Evolutionary conservation across 2,113 vertebrate species (phyloP).

Genomic region (Marcusenius ussheri): DNA sequence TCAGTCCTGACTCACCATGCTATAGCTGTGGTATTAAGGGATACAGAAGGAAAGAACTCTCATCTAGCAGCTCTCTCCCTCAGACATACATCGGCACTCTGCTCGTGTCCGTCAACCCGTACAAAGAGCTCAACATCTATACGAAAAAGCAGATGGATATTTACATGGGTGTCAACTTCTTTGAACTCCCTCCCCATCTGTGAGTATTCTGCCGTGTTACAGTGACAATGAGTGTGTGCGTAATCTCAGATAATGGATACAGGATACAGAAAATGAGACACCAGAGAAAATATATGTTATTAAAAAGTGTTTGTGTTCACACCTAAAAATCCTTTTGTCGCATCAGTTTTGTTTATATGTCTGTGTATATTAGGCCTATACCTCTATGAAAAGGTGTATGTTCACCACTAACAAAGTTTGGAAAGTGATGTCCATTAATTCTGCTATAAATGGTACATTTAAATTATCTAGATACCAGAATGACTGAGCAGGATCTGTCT

Average conservation of each 20-base stretch:
- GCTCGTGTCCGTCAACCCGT: conserved; percentile 93
- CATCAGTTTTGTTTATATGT: not conserved
- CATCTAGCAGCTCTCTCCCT: conserved; percentile 25
- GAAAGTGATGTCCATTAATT: not conserved
- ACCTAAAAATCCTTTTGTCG: not conserved
- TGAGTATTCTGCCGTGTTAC: conserved; percentile 51
- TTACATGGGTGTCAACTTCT: conserved; percentile 92
- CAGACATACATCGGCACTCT: conserved; percentile 94
- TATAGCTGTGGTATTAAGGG: not conserved
- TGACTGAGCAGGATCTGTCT: not conserved
- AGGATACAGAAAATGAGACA: not conserved
- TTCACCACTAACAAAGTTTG: not conserved
- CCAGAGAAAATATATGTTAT: not conserved
- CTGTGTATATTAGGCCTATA: not conserved
- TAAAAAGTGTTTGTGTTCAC: not conserved
- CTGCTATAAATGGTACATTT: not conserved
- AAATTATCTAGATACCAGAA: not conserved
- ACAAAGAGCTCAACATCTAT: conserved; percentile 88
- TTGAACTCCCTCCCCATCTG: conserved; percentile 93
- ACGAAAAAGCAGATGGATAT: conserved; percentile 78
- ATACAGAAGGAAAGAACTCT: not conserved
- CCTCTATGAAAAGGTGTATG: not conserved
- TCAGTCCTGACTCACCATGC: not conserved
- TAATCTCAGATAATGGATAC: not conserved
- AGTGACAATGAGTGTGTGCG: not conserved